Conservation (phyloP, 2,797 vertebrate genomes). For the Clarias laeviceps region DNA sequence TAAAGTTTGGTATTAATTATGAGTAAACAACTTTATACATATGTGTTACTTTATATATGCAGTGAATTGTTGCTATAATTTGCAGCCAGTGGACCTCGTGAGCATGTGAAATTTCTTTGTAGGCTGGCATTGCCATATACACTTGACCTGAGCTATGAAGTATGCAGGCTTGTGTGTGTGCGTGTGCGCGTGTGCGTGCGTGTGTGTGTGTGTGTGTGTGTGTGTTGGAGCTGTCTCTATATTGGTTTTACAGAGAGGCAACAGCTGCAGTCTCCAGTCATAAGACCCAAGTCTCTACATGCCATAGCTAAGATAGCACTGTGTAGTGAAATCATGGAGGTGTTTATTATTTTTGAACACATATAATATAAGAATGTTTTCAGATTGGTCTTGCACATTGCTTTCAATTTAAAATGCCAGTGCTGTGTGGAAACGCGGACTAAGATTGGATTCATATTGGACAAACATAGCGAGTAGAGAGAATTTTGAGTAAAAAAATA, state of each 20-base stretch:
- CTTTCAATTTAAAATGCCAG: neutral
- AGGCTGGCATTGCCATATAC: slow-evolving; percentile 21
- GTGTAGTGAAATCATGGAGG: slow-evolving; percentile 38
- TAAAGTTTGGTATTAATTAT: neutral
- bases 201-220: slow-evolving; percentile 16
- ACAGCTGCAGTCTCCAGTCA: slow-evolving; percentile 78
- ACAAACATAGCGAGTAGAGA: neutral
- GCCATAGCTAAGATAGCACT: slow-evolving; percentile 52
- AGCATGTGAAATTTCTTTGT: slow-evolving; percentile 10
- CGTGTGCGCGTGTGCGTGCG: neutral
- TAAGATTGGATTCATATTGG: neutral
- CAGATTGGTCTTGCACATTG: neutral
- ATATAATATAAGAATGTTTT: neutral
- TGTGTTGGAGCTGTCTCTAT: slow-evolving; percentile 20
- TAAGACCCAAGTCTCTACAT: slow-evolving; percentile 70
- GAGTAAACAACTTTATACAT: neutral
- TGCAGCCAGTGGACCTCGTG: neutral
- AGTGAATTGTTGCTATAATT: slow-evolving; percentile 1
- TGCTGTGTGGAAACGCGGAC: neutral
- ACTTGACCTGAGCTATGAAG: slow-evolving; percentile 57
- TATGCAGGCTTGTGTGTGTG: slow-evolving; percentile 15
- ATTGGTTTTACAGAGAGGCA: slow-evolving; percentile 60
- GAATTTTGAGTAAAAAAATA: neutral
- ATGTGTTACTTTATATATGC: neutral
- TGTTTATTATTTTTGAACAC: slow-evolving; percentile 18